A percentile compares a stretch with the other conserved stretches of the same genome.
Evolutionary conservation across 2,888 invertebrate genomes (phyloP).

Genomic region (Prenolepis imparis): DNA sequence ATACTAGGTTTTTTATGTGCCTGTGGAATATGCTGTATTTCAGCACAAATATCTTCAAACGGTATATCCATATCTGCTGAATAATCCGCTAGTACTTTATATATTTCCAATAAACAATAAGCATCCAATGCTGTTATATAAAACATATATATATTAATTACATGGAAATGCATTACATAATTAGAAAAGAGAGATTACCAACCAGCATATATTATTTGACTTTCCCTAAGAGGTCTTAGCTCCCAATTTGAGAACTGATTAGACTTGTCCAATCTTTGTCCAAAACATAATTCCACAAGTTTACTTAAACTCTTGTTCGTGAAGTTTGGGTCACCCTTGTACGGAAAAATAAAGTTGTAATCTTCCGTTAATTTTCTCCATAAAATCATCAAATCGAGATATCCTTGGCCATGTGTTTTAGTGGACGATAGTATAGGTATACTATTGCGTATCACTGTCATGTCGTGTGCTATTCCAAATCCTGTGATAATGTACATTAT

Average conservation of each 20-base stretch:
- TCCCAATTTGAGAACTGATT: conserved; percentile 98
- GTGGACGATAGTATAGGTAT: conserved; percentile 87
- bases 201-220: conserved; percentile 93
- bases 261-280: conserved; percentile 93
- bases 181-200: conserved; percentile 55
- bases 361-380: conserved; percentile 88
- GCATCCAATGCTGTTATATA: conserved; percentile 92
- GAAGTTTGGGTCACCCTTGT: conserved; percentile 87
- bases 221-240: conserved; percentile 91
- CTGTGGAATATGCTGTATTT: conserved; percentile 83
- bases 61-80: conserved; percentile 87
- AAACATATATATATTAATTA: conserved; percentile 23
- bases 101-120: conserved; percentile 93
- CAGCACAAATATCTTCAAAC: conserved; percentile 89
- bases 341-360: conserved; percentile 88
- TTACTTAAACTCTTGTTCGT: conserved; percentile 91
- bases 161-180: not conserved
- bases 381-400: conserved; percentile 88
- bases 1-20: conserved; percentile 87
- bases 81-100: conserved; percentile 88
- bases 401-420: conserved; percentile 86
- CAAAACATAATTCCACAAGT: conserved; percentile 92
- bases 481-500: conserved; percentile 82
- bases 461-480: conserved; percentile 88
- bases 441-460: conserved; percentile 89